Conservation (phyloP, 2,888 invertebrate species). For the Chaitophorus viminalis region DNA sequence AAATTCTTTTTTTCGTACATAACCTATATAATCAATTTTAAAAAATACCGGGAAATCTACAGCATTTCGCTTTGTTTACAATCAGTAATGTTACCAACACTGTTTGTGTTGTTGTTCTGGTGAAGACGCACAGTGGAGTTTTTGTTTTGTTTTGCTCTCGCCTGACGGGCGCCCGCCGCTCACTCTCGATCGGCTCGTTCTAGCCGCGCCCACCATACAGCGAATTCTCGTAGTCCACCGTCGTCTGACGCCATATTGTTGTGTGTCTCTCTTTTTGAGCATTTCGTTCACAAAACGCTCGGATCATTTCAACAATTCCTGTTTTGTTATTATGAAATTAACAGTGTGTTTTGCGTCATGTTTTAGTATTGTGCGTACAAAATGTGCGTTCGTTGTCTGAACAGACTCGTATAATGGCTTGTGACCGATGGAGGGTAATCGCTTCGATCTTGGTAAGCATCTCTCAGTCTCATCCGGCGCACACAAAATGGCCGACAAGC, state of each 20-base stretch:
- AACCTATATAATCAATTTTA: conserved; percentile 27
- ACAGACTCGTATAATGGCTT: conserved; percentile 55
- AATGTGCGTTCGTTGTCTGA: conserved; percentile 52
- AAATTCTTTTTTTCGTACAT: neutral
- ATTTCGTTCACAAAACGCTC: conserved; percentile 28
- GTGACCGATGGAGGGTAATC: conserved; percentile 61
- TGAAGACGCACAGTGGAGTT: conserved; percentile 12
- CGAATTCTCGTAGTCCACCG: conserved; percentile 31
- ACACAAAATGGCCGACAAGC: conserved; percentile 59
- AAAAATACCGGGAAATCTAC: conserved; percentile 22
- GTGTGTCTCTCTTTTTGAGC: conserved; percentile 14
- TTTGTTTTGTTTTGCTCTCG: conserved; percentile 58
- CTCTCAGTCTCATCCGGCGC: conserved; percentile 47
- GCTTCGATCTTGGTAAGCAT: conserved; percentile 62
- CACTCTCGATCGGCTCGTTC: conserved; percentile 46
- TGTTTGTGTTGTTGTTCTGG: conserved; percentile 48
- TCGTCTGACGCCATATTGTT: conserved; percentile 57
- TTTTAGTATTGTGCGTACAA: conserved; percentile 46
- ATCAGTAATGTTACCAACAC: neutral
- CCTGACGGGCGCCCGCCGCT: conserved; percentile 43
- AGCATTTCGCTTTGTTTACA: neutral
- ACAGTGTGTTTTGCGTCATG: conserved; percentile 31
- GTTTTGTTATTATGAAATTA: conserved; percentile 42
- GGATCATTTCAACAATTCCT: neutral
- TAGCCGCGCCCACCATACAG: conserved; percentile 50